Base-by-base conservation (phyloP, 2,113 vertebrate genomes). In the Eulemur macaco region DNA sequence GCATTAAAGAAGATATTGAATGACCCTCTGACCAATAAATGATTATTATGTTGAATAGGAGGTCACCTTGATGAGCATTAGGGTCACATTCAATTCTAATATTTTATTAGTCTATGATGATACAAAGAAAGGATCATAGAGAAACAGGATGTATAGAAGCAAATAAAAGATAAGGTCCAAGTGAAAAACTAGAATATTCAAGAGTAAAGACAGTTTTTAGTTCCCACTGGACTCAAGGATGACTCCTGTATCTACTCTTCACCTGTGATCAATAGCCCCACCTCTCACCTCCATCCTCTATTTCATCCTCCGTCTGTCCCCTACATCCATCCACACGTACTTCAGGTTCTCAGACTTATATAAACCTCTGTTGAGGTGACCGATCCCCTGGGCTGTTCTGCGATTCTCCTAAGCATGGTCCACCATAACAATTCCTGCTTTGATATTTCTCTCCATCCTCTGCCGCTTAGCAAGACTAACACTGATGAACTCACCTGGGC, bases 401-500 rank as follows among this genome's bases (percentile, higher is more conserved):
- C 37, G 85, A 74, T 39, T 95, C 82, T 78, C 6, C 21, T 50
- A 25, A 81, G 47, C 63, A 9, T 80, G 25, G 45, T 13, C 39
- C 31, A 47, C 21, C 60, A 39, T 63, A 15, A 63, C 50, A 74
- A 9, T 73, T 8, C 5, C 29, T 39, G 52, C 8, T 80, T 25
- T 47, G 39, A n/a, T 10, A 63, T 52, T 82, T 80, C 73, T 80
- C 27, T 86, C 25, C 34, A 50, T 3, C 1, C 29, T 56, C 71
- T 50, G 15, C 2, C 42, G 21, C 66, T 50, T 23, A 31, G 34
- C 50, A 58, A 58, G 66, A 76, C 15, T 56, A 15, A 60, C 3
- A 45, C 18, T 31, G 6, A 23, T 5, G 14, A 56, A 78, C 97
- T 98, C 94, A 99, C 99, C 99, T 99, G 99, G 52, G 99, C 99